These are phyloP conservation scores for Sphaeridia pumilis DNA, from an alignment of 2,888 invertebrate species.

Conservation along the genomic window DNA sequence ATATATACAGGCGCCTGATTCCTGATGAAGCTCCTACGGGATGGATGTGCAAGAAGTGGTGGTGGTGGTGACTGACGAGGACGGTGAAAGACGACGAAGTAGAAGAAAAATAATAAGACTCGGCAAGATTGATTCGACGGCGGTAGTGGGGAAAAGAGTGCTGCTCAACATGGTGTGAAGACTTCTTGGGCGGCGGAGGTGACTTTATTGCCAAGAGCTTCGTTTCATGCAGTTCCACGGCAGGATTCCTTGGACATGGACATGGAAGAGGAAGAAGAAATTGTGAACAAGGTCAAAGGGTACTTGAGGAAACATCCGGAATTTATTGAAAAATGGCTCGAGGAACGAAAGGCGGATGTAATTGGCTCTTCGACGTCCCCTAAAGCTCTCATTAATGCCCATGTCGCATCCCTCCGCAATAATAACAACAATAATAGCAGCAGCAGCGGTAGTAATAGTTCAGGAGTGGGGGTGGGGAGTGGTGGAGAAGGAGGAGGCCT, in stretches of 20 bases:
- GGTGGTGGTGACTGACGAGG: no score
- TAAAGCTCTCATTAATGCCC: not conserved
- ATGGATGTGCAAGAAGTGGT: no score
- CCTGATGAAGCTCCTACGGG: no score
- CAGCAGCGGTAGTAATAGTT: not conserved
- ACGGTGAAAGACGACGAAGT: no score
- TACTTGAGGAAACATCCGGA: conserved; percentile 51
- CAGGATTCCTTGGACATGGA: conserved; percentile 1
- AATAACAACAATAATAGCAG: not conserved
- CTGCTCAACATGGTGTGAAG: not conserved
- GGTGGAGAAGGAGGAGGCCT: not conserved
- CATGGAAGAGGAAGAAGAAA: conserved; percentile 20
- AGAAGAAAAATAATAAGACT: no score
- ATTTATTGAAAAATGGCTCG: conserved; percentile 58
- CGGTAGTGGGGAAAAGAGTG: no score
- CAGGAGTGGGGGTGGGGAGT: not conserved
- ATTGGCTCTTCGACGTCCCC: not conserved
- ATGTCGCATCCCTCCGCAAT: no score
- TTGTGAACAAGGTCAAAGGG: conserved; percentile 25
- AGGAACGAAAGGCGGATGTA: not conserved
- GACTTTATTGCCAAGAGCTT: not conserved
- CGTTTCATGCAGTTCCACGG: not conserved
- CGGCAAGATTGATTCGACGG: no score
- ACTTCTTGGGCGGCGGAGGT: not conserved
- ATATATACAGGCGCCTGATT: no score